phyloP scores from a whole-genome alignment of 1,140 invertebrate genomes.

The Stegodyphus mimosarum region DNA sequence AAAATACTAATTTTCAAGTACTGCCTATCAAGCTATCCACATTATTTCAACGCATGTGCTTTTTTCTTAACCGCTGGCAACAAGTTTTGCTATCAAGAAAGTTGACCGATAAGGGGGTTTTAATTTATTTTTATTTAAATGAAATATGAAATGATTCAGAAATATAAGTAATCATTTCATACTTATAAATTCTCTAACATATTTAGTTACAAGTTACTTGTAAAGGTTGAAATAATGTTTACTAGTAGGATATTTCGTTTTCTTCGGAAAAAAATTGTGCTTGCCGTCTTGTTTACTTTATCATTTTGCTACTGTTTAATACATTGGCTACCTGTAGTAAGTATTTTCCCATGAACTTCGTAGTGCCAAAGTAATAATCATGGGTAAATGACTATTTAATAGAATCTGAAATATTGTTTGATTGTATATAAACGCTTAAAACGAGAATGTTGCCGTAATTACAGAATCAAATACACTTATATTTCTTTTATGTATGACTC shows the following conservation, averaged over 20 bases:
- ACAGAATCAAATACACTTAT: neutral
- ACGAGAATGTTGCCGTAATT: neutral
- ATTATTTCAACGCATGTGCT: too few relatives aligned
- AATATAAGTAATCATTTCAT: too few relatives aligned
- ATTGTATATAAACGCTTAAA: neutral
- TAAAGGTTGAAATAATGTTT: conserved; percentile 12
- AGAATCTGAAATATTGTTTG: neutral
- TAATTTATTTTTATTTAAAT: too few relatives aligned
- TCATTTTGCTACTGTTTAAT: conserved; percentile 53
- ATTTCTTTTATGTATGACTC: neutral
- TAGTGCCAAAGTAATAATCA: neutral
- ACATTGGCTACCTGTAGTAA: conserved; percentile 55
- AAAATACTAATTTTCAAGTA: too few relatives aligned
- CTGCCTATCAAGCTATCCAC: too few relatives aligned
- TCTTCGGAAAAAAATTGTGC: conserved; percentile 48
- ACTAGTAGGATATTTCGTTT: conserved; percentile 41
- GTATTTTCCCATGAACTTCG: neutral
- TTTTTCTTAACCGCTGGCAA: too few relatives aligned
- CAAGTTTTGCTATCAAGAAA: too few relatives aligned
- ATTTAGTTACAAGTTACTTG: too few relatives aligned
- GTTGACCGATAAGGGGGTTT: too few relatives aligned
- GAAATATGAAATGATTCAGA: too few relatives aligned
- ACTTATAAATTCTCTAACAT: too few relatives aligned
- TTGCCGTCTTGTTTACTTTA: conserved; percentile 41
- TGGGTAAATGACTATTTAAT: neutral